Evolutionary conservation across 2,797 vertebrate genomes (phyloP).

Genomic region (Bovichtus variegatus): DNA sequence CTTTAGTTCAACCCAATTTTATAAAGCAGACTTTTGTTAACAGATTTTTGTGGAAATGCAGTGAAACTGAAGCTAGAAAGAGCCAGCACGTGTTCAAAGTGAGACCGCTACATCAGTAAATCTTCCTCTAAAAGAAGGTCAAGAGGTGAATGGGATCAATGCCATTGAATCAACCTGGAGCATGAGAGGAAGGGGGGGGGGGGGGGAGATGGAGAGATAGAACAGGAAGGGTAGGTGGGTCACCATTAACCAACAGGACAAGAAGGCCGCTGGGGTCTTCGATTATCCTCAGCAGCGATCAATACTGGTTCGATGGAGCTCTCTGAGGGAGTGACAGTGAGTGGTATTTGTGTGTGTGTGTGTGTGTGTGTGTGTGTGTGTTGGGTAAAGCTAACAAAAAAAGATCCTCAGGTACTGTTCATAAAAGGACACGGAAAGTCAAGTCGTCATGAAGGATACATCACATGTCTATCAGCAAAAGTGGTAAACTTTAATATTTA

Average conservation of each 20-base stretch:
- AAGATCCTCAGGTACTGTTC: background rate
- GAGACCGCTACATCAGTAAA: conserved; percentile 55
- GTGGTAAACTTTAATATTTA: background rate
- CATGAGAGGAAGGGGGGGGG: conserved; percentile 34
- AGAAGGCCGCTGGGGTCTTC: conserved; percentile 65
- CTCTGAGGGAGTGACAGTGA: conserved; percentile 61
- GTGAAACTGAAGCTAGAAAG: background rate
- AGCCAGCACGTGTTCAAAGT: conserved; percentile 21
- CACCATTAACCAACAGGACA: conserved; percentile 77
- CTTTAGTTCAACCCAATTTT: background rate
- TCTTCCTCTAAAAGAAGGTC: conserved; percentile 60
- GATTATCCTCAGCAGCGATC: conserved; percentile 66
- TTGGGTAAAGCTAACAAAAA: background rate
- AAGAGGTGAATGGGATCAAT: conserved; percentile 69
- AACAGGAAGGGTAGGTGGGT: conserved; percentile 45
- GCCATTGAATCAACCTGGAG: conserved; percentile 58
- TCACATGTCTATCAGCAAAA: conserved; percentile 4
- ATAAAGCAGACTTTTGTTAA: background rate
- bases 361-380: conserved; percentile 1
- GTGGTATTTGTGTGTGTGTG: conserved; percentile 45
- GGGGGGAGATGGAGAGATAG: conserved; percentile 51
- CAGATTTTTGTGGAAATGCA: background rate
- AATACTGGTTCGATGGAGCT: conserved; percentile 67
- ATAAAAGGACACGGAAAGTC: conserved; percentile 48
- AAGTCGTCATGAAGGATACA: conserved; percentile 10